Conservation (phyloP, 2,113 vertebrate genomes). For the Echinops telfairi region DNA sequence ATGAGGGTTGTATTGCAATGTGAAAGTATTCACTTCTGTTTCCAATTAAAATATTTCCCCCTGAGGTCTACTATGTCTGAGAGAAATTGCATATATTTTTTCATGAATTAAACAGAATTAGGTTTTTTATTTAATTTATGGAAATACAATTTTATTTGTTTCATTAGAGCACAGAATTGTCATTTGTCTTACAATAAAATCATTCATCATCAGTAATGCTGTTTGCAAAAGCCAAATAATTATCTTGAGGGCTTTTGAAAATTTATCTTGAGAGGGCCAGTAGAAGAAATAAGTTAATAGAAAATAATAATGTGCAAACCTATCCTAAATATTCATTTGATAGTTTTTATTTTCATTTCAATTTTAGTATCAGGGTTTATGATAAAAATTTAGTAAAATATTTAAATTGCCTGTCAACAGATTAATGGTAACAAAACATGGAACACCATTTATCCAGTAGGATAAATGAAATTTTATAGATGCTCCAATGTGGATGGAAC, state of each 20-base stretch:
- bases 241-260: neutral
- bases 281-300: constrained; percentile 11
- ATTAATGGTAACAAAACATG: neutral
- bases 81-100: constrained; percentile 27
- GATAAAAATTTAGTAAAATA: too few species aligned
- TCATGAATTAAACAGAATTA: constrained; percentile 76
- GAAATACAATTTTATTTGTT: constrained; percentile 71
- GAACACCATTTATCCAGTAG: too few species aligned
- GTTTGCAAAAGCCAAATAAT: constrained; percentile 51
- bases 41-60: constrained; percentile 65
- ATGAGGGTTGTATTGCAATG: constrained; percentile 31
- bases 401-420: neutral
- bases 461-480: too few species aligned
- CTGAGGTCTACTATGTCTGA: constrained; percentile 63
- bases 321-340: neutral
- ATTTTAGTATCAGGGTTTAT: neutral
- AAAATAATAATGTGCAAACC: constrained; percentile 5
- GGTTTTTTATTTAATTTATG: constrained; percentile 77
- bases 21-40: constrained; percentile 71
- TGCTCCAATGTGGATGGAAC: too few species aligned
- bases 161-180: constrained; percentile 66
- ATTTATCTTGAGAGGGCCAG: constrained; percentile 6
- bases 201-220: constrained; percentile 61
- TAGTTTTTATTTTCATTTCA: neutral
- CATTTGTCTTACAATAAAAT: constrained; percentile 62